phyloP scores from a whole-genome alignment of 2,113 vertebrate species.

The Oryzias javanicus region DNA sequence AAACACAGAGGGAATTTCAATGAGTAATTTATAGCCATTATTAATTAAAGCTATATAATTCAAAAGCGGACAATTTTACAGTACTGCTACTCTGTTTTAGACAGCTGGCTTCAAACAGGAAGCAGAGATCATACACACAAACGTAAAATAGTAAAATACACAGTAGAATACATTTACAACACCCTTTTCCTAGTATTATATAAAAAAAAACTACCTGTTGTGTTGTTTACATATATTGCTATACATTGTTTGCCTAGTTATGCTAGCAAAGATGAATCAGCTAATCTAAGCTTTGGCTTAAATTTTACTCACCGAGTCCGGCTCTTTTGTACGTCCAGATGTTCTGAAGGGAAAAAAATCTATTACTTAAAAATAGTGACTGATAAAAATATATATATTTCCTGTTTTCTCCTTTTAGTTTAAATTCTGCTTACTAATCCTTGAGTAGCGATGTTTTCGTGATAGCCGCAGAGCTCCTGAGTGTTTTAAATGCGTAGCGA shows the following conservation, averaged over 20 bases:
- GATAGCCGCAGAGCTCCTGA: conserved; percentile 7
- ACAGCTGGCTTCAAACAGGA: too few relatives aligned
- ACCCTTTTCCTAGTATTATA: too few relatives aligned
- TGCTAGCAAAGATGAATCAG: conserved; percentile 16
- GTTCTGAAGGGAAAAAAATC: neutral
- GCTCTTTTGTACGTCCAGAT: neutral
- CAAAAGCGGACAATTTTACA: too few relatives aligned
- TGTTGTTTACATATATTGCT: neutral
- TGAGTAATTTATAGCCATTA: too few relatives aligned
- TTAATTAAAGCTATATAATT: too few relatives aligned
- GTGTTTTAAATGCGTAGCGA: conserved; percentile 47
- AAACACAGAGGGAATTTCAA: too few relatives aligned
- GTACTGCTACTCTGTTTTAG: too few relatives aligned
- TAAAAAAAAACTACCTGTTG: neutral
- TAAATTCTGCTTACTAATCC: neutral
- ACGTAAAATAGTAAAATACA: too few relatives aligned
- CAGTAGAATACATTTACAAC: too few relatives aligned
- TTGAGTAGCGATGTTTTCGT: neutral
- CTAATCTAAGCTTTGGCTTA: neutral
- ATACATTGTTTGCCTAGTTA: neutral
- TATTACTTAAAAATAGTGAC: neutral
- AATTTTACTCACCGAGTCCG: conserved; percentile 46
- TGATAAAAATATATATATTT: too few relatives aligned
- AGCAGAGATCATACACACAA: too few relatives aligned
- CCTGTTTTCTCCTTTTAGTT: neutral